phyloP scores from a whole-genome alignment of 2,113 vertebrate species.

The Macrotus californicus region DNA sequence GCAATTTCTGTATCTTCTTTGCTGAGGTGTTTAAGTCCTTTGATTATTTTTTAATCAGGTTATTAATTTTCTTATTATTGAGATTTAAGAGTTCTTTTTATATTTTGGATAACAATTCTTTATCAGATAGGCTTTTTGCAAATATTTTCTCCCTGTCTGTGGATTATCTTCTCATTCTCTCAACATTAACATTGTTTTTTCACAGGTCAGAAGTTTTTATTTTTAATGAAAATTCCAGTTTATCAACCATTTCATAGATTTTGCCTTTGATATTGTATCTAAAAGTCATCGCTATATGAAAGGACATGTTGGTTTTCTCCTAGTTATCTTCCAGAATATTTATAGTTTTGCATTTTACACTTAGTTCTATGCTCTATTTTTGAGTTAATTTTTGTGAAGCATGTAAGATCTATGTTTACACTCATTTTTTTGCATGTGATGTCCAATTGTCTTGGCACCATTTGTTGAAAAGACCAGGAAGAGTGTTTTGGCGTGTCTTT shows the following conservation, averaged over 20 bases:
- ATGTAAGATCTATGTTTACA: not conserved
- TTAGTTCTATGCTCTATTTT: not conserved
- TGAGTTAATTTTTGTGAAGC: not conserved
- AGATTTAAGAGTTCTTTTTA: not conserved
- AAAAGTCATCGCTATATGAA: not conserved
- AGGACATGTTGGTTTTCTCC: not conserved
- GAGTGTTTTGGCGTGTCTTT: not conserved
- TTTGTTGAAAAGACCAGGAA: not conserved
- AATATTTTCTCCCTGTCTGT: not conserved
- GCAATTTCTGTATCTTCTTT: not conserved
- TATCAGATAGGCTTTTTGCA: not conserved
- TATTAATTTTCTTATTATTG: not conserved
- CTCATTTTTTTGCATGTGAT: not conserved
- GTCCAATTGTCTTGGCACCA: not conserved
- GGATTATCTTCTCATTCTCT: not conserved
- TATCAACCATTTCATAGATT: not conserved
- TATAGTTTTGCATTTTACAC: not conserved
- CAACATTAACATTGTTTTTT: not conserved
- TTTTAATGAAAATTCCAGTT: not conserved
- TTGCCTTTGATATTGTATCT: not conserved
- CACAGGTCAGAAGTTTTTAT: not conserved
- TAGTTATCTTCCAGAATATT: not conserved
- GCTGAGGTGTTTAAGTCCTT: not conserved
- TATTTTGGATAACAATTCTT: not conserved
- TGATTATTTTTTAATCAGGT: not conserved